phyloP scores from a whole-genome alignment of 1,140 invertebrate genomes.

The Hetaerina americana region DNA sequence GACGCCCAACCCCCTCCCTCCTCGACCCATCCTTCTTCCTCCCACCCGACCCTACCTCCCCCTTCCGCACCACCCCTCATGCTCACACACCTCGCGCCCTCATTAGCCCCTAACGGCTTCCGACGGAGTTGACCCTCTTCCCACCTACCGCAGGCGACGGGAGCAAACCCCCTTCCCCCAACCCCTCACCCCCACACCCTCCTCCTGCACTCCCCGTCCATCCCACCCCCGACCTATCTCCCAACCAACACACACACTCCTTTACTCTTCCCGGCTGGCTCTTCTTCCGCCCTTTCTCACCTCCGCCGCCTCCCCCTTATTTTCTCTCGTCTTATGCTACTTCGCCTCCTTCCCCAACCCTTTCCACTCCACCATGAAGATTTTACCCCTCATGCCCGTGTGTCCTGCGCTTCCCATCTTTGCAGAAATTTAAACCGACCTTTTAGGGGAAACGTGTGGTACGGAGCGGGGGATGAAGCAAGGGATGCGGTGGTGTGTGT shows the following conservation, averaged over 20 bases:
- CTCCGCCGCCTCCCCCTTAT: not conserved
- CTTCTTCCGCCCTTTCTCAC: no score
- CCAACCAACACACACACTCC: no score
- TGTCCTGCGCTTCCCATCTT: not conserved
- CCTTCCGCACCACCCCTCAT: no score
- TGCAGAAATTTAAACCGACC: not conserved
- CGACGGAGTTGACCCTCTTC: not conserved
- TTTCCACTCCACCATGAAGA: no score
- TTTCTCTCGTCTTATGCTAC: not conserved
- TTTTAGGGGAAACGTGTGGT: no score
- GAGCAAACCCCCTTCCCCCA: not conserved
- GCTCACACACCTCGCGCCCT: not conserved
- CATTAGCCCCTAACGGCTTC: not conserved
- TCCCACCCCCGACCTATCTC: no score
- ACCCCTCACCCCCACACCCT: no score
- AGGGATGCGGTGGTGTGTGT: no score
- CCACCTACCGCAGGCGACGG: not conserved
- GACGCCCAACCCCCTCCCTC: not conserved
- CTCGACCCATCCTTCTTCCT: not conserved
- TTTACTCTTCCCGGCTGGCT: no score
- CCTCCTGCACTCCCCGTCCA: no score
- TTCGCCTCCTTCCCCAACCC: not conserved
- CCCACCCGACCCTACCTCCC: not conserved
- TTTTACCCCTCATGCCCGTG: not conserved
- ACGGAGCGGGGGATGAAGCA: no score